Conservation (phyloP, 2,797 vertebrate species). For the Malacoctenus gilli region DNA sequence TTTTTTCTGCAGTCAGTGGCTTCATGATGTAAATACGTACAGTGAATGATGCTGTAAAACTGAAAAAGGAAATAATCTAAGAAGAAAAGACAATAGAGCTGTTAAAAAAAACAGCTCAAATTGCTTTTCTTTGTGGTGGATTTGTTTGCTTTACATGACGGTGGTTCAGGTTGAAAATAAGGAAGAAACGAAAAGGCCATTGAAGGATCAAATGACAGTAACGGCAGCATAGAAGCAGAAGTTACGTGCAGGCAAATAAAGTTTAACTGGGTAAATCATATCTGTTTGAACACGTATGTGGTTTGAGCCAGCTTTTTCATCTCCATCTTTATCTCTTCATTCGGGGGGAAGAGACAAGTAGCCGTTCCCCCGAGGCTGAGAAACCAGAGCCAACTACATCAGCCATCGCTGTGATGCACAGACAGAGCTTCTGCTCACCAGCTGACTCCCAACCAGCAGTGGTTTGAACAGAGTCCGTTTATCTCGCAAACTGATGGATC, state of each 20-base stretch:
- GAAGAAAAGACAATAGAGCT: too few species aligned
- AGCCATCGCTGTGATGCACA: conserved; percentile 40
- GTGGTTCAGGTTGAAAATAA: background rate
- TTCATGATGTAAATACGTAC: conserved; percentile 11
- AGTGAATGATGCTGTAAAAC: background rate
- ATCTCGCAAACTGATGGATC: too few species aligned
- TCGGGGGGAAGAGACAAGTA: conserved; percentile 18
- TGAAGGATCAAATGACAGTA: background rate
- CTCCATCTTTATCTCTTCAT: conserved; percentile 20
- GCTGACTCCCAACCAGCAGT: conserved; percentile 23
- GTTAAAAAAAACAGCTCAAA: too few species aligned
- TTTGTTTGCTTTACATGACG: too few species aligned
- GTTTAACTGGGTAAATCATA: background rate
- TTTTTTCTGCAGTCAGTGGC: too few species aligned
- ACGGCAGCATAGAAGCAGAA: background rate
- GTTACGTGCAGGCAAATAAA: background rate
- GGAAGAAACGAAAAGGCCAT: background rate
- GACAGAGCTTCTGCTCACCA: conserved; percentile 37
- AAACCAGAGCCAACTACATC: conserved; percentile 38
- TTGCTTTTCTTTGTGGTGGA: too few species aligned
- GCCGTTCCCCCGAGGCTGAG: conserved; percentile 33
- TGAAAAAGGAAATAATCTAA: too few species aligned
- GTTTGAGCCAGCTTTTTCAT: background rate
- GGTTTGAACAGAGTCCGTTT: conserved; percentile 38
- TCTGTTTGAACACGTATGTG: background rate